Evolutionary conservation across 2,113 vertebrate genomes (phyloP).

Genomic region (Cheilinus undulatus): DNA sequence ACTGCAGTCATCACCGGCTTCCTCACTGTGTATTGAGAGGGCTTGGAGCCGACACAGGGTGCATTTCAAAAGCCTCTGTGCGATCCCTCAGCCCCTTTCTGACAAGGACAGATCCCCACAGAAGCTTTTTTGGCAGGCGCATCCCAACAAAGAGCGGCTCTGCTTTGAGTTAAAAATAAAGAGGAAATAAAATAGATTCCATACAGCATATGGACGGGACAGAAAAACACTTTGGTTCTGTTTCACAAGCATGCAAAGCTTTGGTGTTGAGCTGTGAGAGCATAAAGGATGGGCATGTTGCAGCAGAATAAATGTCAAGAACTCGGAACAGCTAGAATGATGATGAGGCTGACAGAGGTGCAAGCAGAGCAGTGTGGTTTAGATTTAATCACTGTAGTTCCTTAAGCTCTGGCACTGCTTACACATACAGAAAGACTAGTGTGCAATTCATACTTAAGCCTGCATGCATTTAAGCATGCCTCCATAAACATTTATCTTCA

Average conservation of each 20-base stretch:
- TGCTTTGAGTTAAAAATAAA: conserved; percentile 21
- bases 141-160: conserved; percentile 12
- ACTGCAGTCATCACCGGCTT: conserved; percentile 28
- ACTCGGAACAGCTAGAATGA: conserved; percentile 30
- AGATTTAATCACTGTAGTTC: conserved; percentile 42
- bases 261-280: conserved; percentile 14
- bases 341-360: conserved; percentile 66
- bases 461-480: conserved; percentile 8
- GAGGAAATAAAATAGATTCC: neutral
- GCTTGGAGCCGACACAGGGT: conserved; percentile 20
- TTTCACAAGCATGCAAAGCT: conserved; percentile 9
- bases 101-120: conserved; percentile 35
- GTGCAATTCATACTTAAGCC: neutral
- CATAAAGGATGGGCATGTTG: conserved; percentile 15
- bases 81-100: conserved; percentile 36
- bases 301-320: conserved; percentile 43
- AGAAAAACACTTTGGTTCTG: conserved; percentile 7
- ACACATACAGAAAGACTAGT: neutral
- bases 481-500: conserved; percentile 1
- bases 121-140: conserved; percentile 17
- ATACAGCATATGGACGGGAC: neutral
- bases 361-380: conserved; percentile 35
- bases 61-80: conserved; percentile 55
- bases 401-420: conserved; percentile 40
- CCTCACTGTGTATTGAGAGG: conserved; percentile 11